These are phyloP conservation scores for Phoxinus phoxinus DNA, from an alignment of 2,113 vertebrate genomes.

Conservation along the genomic window DNA sequence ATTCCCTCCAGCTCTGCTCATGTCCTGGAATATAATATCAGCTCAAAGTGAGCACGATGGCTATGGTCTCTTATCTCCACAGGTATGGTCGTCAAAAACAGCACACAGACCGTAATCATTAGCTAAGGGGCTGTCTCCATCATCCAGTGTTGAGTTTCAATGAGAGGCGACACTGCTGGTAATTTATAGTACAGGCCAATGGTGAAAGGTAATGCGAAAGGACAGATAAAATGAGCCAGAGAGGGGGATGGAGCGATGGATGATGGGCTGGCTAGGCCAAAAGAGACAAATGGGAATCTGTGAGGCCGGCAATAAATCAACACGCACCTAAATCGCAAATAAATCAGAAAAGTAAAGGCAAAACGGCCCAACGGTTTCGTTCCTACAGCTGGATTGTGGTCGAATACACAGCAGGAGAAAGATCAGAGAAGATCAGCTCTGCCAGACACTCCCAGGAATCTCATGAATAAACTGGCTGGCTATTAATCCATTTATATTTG, in stretches of 20 bases:
- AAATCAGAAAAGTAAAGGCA: conserved; percentile 2
- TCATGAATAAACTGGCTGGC: conserved; percentile 47
- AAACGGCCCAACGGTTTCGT: no score
- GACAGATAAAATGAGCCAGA: conserved; percentile 9
- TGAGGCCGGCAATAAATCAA: conserved; percentile 16
- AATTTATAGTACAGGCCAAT: conserved; percentile 27
- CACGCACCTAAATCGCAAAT: neutral
- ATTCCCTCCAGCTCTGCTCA: conserved; percentile 8
- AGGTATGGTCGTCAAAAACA: conserved; percentile 41
- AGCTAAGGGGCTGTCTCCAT: conserved; percentile 15
- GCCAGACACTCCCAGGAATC: conserved; percentile 32
- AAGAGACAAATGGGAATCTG: conserved; percentile 26
- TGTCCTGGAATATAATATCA: conserved; percentile 30
- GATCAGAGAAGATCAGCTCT: neutral
- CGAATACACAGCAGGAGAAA: conserved; percentile 14
- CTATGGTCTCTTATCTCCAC: conserved; percentile 27
- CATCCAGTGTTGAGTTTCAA: conserved; percentile 28
- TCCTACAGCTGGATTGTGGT: neutral
- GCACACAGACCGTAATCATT: conserved; percentile 18
- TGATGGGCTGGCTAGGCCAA: conserved; percentile 1
- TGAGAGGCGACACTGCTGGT: neutral
- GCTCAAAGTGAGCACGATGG: conserved; percentile 15
- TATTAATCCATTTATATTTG: conserved; percentile 50
- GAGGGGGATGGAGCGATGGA: conserved; percentile 7
- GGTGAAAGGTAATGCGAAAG: conserved; percentile 7